Conservation (phyloP, 1,140 invertebrate species). For the Dinothrombium tinctorium region DNA sequence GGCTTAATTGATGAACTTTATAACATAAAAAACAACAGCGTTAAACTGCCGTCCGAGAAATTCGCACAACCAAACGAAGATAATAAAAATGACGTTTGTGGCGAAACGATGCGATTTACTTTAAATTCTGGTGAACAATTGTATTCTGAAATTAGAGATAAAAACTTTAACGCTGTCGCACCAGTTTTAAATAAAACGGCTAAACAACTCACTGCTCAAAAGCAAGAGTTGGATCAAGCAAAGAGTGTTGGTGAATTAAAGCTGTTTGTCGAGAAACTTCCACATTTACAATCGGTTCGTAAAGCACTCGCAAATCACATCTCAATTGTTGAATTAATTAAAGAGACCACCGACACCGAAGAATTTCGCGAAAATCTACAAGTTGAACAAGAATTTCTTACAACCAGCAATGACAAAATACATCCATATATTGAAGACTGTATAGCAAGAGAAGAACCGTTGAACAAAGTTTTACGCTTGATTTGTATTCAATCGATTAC, state of each 20-base stretch:
- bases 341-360: slow-evolving; percentile 37
- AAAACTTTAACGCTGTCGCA: slow-evolving; percentile 78
- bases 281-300: slow-evolving; percentile 64
- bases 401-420: slow-evolving; percentile 66
- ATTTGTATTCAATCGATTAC: slow-evolving; percentile 68
- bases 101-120: slow-evolving; percentile 54
- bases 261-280: slow-evolving; percentile 67
- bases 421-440: slow-evolving; percentile 70
- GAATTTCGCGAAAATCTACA: slow-evolving; percentile 16
- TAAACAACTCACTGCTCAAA: slow-evolving; percentile 51
- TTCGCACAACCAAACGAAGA: slow-evolving; percentile 32
- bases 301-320: slow-evolving; percentile 50
- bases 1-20: slow-evolving; percentile 83
- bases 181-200: slow-evolving; percentile 61
- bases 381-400: slow-evolving; percentile 42
- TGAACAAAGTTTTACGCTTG: slow-evolving; percentile 55
- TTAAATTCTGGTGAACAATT: slow-evolving; percentile 74
- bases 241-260: slow-evolving; percentile 82
- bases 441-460: slow-evolving; percentile 52
- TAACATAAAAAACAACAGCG: slow-evolving; percentile 45
- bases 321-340: slow-evolving; percentile 46
- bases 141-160: slow-evolving; percentile 63
- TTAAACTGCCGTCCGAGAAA: slow-evolving; percentile 56
- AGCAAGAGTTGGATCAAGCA: slow-evolving; percentile 58
- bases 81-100: slow-evolving; percentile 18